Evolutionary conservation across 2,797 vertebrate genomes (phyloP).

Genomic region (Scolopax bukidnonensis): DNA sequence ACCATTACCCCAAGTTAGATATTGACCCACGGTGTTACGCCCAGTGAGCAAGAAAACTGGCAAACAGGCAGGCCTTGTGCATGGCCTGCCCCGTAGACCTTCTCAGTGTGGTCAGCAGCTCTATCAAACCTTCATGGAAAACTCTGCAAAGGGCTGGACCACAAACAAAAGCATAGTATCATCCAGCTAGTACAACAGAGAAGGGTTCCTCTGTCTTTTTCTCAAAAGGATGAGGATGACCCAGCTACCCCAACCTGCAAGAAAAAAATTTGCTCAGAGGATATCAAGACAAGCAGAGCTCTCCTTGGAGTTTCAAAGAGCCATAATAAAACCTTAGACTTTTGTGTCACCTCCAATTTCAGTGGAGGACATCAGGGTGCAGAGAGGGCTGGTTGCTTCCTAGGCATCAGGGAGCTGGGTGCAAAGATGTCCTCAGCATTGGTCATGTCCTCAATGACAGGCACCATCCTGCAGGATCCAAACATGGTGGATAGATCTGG

Average conservation of each 20-base stretch:
- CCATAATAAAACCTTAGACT: background rate
- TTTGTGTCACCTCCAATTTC: background rate
- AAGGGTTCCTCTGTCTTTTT: background rate
- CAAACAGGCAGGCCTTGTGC: background rate
- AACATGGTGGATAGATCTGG: too few species aligned
- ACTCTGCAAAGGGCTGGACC: background rate
- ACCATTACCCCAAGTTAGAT: background rate
- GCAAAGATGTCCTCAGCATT: background rate
- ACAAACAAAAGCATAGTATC: background rate
- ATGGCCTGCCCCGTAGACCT: background rate
- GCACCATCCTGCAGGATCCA: background rate
- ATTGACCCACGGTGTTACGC: background rate
- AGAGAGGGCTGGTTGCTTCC: background rate
- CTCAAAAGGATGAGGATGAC: background rate
- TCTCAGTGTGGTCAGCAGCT: background rate
- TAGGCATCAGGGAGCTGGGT: background rate
- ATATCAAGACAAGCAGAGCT: background rate
- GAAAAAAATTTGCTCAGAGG: background rate
- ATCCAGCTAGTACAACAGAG: background rate
- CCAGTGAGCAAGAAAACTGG: conserved; percentile 43
- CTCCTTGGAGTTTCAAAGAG: background rate
- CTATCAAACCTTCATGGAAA: background rate
- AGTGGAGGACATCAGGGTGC: background rate
- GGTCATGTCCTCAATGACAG: accelerated
- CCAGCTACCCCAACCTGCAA: background rate